Evolutionary conservation across 2,888 invertebrate species (phyloP).

Genomic region (Ptilodon capucinus): DNA sequence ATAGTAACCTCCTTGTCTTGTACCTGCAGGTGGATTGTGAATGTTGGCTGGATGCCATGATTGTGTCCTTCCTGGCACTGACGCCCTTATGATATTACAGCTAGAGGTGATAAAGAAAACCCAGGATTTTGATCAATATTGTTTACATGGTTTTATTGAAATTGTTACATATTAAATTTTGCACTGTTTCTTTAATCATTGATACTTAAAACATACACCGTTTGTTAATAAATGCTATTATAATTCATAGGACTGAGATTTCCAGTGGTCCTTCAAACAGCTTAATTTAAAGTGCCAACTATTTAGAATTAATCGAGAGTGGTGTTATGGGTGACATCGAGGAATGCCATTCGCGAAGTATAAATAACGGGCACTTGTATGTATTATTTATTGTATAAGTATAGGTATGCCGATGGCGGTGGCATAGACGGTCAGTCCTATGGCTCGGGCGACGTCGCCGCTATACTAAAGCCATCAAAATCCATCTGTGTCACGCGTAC

Average conservation of each 20-base stretch:
- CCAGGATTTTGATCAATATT: conserved; percentile 61
- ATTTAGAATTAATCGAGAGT: conserved; percentile 36
- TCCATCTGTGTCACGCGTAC: conserved; percentile 33
- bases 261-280: conserved; percentile 69
- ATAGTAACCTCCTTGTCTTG: background rate
- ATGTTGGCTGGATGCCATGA: conserved; percentile 52
- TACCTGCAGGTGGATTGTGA: conserved; percentile 60
- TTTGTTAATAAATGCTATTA: conserved; percentile 82
- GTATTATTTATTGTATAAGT: conserved; percentile 38
- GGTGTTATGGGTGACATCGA: conserved; percentile 35
- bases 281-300: conserved; percentile 57
- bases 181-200: conserved; percentile 76
- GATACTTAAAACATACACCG: conserved; percentile 79
- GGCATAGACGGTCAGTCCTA: conserved; percentile 36
- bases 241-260: conserved; percentile 67
- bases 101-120: conserved; percentile 48
- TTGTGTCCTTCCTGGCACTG: conserved; percentile 38
- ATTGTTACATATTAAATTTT: conserved; percentile 81
- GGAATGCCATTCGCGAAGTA: conserved; percentile 36
- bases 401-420: conserved; percentile 36
- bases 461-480: conserved; percentile 27
- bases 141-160: conserved; percentile 81
- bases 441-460: conserved; percentile 23
- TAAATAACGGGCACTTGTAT: conserved; percentile 40
- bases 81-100: conserved; percentile 43